Base-by-base conservation (phyloP, 2,113 vertebrate species). In the Ancistrus triradiatus region DNA sequence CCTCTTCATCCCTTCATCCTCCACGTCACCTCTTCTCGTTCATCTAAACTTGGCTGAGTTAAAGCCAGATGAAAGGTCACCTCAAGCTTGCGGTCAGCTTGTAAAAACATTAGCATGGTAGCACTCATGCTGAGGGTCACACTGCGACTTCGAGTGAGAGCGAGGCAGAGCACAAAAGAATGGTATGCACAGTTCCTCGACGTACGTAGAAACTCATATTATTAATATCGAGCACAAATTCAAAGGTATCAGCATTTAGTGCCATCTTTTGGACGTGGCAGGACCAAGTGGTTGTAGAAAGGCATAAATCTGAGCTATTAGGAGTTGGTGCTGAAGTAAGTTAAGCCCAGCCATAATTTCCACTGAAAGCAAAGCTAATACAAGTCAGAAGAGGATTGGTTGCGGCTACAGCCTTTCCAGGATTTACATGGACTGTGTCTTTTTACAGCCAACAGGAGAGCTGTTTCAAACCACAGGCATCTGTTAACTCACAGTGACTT, bases 401-500 rank as follows among this genome's bases (percentile, higher is more conserved):
- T 21, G 57, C 27, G 38, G 50, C 50, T 62, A 44, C 51, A 37
- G 40, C 17, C 52, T 48, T 42, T 50, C 49, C 25, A 55, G 59
- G 35, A 66, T 62, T 33, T 78, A 80, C 80, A 82, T 80, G 75
- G 82, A 73, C 42, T 40, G 68, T 63, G 66, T 74, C 70, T 79
- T 74, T 81, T 84, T 81, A 77, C 71, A 73, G 74, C 67, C 72
- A 57, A 33, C 60, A 52, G 67, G 55, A 59, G 72, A 69, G 65
- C 68, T 47, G 24, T 52, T 69, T 58, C 62, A 69, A 74, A 50
- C 56, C 62, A 15, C 25, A 43, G 62, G 62, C 66, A 69, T 74
- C 72, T 74, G 72, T 69, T 74, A 69, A 69, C 66, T 56, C 33
- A 31, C 48, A 27, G 14, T 35, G 56, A 65, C 25, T 53, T 65